phyloP scores from a whole-genome alignment of 1,140 invertebrate genomes.

The Leptoteleia sp. region DNA sequence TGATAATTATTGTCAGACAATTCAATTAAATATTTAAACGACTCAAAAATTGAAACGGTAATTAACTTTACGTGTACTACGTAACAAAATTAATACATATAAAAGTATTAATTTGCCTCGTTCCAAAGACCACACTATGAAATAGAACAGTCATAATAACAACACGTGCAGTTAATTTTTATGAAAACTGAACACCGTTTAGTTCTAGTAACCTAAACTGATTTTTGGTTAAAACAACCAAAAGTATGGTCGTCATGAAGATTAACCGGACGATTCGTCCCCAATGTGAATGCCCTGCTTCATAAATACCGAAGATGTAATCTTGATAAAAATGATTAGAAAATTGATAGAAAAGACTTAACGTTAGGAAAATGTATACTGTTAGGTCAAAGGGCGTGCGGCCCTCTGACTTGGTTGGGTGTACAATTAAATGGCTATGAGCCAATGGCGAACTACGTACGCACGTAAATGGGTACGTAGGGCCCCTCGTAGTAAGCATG shows the following conservation, averaged over 20 bases:
- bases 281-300: slow-evolving; percentile 14
- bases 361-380: slow-evolving; percentile 12
- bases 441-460: slow-evolving; percentile 65
- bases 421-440: not conserved
- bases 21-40: slow-evolving; percentile 1
- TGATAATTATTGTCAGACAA: slow-evolving; percentile 37
- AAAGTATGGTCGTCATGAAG: too few relatives aligned
- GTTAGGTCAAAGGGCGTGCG: not conserved
- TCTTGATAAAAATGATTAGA: slow-evolving; percentile 4
- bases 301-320: not conserved
- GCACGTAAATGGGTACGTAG: slow-evolving; percentile 72
- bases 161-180: too few relatives aligned
- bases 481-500: slow-evolving; percentile 78
- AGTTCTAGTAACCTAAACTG: too few relatives aligned
- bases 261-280: too few relatives aligned
- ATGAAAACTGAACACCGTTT: too few relatives aligned
- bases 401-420: slow-evolving; percentile 1
- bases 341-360: slow-evolving; percentile 6
- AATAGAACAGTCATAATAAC: too few relatives aligned
- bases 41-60: slow-evolving; percentile 5
- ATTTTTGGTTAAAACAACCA: too few relatives aligned
- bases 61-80: too few relatives aligned
- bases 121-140: slow-evolving; percentile 8
- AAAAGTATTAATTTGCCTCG: not conserved
- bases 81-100: too few relatives aligned